phyloP scores from a whole-genome alignment of 2,113 vertebrate genomes.

The Mesocricetus auratus region DNA sequence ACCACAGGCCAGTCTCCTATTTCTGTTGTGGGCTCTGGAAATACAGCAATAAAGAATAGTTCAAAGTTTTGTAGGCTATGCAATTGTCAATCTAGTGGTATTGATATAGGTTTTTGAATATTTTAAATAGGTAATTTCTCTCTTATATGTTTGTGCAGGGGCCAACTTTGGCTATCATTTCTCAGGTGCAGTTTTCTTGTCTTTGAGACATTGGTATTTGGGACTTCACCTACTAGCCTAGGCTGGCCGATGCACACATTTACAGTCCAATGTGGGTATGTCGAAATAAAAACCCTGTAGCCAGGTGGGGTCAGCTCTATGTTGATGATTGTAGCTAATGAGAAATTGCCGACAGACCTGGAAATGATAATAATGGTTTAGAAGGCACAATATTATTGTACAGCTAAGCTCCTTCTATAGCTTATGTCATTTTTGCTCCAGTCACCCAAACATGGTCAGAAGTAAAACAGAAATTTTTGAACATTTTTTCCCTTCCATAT shows the following conservation, averaged over 20 bases:
- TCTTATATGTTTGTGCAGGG: background rate
- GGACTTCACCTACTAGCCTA: background rate
- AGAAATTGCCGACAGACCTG: background rate
- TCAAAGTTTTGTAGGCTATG: background rate
- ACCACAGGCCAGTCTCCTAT: background rate
- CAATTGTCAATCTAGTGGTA: background rate
- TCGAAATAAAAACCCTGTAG: background rate
- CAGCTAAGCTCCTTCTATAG: background rate
- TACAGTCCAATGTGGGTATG: background rate
- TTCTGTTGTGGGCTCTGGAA: slow-evolving; percentile 47
- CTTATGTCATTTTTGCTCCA: background rate
- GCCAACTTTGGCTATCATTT: background rate
- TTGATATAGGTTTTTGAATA: slow-evolving; percentile 8
- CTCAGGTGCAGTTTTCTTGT: background rate
- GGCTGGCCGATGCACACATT: background rate
- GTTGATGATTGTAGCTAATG: background rate
- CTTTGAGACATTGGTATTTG: background rate
- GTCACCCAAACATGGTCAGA: background rate
- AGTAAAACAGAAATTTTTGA: background rate
- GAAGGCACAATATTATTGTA: background rate
- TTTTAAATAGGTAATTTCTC: background rate
- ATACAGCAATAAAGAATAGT: background rate
- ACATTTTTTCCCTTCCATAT: background rate
- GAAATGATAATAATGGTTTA: background rate
- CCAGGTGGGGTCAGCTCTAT: background rate